phyloP scores from a whole-genome alignment of 2,888 invertebrate species.

The Atrina japonica region DNA sequence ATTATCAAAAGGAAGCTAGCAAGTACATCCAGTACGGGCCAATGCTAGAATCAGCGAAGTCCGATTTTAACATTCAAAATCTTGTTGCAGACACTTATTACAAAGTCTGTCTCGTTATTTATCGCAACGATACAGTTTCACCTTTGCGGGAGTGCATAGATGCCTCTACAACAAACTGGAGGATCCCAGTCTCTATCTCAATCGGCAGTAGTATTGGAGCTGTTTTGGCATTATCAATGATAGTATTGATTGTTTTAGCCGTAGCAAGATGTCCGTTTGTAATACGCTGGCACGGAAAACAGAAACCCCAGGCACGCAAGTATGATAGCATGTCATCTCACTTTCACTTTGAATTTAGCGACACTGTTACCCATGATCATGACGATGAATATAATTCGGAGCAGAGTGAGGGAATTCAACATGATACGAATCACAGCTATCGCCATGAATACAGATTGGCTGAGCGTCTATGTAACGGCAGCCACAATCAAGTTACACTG shows the following conservation, averaged over 20 bases:
- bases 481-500: conserved; percentile 37
- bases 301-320: conserved; percentile 55
- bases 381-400: conserved; percentile 61
- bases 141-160: conserved; percentile 68
- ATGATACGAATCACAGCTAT: conserved; percentile 47
- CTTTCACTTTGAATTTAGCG: conserved; percentile 71
- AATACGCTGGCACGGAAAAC: conserved; percentile 42
- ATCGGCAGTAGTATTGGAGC: conserved; percentile 76
- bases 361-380: conserved; percentile 71
- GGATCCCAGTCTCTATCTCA: conserved; percentile 72
- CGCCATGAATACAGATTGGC: conserved; percentile 19
- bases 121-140: conserved; percentile 62
- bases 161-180: conserved; percentile 74
- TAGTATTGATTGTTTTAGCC: conserved; percentile 70
- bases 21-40: conserved; percentile 71
- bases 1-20: conserved; percentile 72
- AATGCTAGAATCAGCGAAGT: conserved; percentile 51
- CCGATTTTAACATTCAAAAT: conserved; percentile 65
- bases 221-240: conserved; percentile 72
- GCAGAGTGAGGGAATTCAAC: conserved; percentile 47
- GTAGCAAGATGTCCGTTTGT: conserved; percentile 66
- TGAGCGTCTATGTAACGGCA: conserved; percentile 45
- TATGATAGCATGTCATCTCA: conserved; percentile 76
- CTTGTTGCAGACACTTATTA: conserved; percentile 75
- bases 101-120: conserved; percentile 72